phyloP scores from a whole-genome alignment of 2,888 invertebrate genomes.

The Podabrus alpinus region DNA sequence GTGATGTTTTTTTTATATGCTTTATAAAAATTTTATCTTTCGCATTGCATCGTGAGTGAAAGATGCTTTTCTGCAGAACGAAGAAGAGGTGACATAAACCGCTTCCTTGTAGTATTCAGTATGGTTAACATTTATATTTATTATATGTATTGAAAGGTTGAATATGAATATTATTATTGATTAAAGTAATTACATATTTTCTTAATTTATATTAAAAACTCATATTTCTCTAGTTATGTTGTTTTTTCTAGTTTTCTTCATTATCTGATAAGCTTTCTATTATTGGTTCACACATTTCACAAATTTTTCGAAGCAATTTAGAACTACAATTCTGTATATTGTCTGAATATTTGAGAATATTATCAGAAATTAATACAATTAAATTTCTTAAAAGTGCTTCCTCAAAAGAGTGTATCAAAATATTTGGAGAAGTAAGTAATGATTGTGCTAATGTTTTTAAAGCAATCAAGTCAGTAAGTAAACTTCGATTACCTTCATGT shows the following conservation, averaged over 20 bases:
- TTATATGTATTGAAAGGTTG: no score
- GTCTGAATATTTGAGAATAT: not conserved
- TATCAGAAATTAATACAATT: not conserved
- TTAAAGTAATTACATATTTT: not conserved
- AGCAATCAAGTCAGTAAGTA: not conserved
- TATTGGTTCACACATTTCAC: not conserved
- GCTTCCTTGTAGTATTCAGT: no score
- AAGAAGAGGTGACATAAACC: no score
- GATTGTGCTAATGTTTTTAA: not conserved
- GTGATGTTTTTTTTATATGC: no score
- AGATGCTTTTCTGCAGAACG: no score
- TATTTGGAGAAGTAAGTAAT: not conserved
- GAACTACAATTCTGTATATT: not conserved
- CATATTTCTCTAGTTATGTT: not conserved
- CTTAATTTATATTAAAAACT: not conserved
- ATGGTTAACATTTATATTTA: no score
- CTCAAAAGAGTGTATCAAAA: not conserved
- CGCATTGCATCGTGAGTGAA: no score
- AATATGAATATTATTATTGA: not conserved
- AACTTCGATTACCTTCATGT: not conserved
- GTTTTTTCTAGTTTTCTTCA: not conserved
- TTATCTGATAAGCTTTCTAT: not conserved
- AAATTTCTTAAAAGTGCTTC: not conserved
- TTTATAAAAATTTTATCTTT: no score
- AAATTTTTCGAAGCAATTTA: not conserved